Evolutionary conservation across 2,113 vertebrate species (phyloP).

Genomic region (Daphoenositta chrysoptera): DNA sequence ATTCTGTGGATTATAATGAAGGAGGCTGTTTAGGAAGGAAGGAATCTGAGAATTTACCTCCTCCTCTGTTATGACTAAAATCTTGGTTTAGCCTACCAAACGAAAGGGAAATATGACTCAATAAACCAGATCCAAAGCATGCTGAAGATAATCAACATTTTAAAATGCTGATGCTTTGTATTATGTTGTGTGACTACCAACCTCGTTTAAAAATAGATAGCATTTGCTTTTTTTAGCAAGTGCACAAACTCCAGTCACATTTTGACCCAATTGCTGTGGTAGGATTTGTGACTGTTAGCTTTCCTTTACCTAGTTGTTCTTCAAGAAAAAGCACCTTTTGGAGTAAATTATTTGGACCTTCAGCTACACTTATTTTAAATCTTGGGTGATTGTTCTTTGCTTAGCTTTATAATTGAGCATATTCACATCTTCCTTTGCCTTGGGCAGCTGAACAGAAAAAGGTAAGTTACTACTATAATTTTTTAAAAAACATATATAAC

Average conservation of each 20-base stretch:
- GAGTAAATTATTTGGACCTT: conserved; percentile 7
- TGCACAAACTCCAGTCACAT: neutral
- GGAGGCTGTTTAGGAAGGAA: neutral
- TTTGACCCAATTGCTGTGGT: conserved; percentile 34
- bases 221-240: conserved; percentile 12
- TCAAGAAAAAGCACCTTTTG: conserved; percentile 29
- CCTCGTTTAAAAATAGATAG: conserved; percentile 44
- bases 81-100: conserved; percentile 17
- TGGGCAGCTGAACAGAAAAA: neutral
- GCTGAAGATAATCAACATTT: neutral
- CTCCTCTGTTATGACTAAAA: neutral
- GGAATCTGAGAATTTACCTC: neutral
- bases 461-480: neutral
- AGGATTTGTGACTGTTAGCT: conserved; percentile 28
- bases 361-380: neutral
- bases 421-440: conserved; percentile 10
- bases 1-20: neutral
- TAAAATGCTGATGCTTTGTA: neutral
- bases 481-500: neutral
- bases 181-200: conserved; percentile 5
- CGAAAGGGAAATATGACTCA: neutral
- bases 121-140: neutral
- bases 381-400: neutral
- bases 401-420: conserved; percentile 20
- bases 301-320: conserved; percentile 37